phyloP scores from a whole-genome alignment of 1,140 invertebrate species.

The Caenorhabditis remanei region DNA sequence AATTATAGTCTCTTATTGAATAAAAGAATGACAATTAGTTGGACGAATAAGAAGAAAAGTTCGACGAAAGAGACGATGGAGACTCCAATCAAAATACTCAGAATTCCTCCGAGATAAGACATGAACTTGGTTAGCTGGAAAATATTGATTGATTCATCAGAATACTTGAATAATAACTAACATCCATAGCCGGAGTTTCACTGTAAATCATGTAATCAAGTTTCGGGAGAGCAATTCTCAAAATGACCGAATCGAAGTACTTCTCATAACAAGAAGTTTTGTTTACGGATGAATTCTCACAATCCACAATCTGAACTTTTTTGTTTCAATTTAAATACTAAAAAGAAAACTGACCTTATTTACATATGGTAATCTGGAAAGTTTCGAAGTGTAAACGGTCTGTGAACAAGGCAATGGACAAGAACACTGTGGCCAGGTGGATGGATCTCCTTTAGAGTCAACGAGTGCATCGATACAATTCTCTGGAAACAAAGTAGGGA shows the following conservation, averaged over 20 bases:
- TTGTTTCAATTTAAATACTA: background rate
- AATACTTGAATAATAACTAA: background rate
- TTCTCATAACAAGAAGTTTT: constrained; percentile 24
- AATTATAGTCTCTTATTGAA: constrained; percentile 33
- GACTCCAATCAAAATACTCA: constrained; percentile 32
- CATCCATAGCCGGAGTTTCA: constrained; percentile 32
- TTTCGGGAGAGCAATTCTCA: constrained; percentile 30
- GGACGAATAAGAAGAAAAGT: constrained; percentile 16
- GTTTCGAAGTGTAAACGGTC: constrained; percentile 35
- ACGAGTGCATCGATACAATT: constrained; percentile 57
- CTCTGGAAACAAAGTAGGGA: constrained; percentile 32
- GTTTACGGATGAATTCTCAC: background rate
- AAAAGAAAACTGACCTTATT: background rate
- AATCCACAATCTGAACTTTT: background rate
- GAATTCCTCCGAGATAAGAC: constrained; percentile 34
- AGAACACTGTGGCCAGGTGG: constrained; percentile 55
- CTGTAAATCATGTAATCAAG: constrained; percentile 42
- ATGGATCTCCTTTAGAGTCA: constrained; percentile 61
- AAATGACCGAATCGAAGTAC: constrained; percentile 1
- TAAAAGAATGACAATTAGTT: constrained; percentile 26
- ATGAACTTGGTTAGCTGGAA: constrained; percentile 28
- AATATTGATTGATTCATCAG: background rate
- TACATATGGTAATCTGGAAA: constrained; percentile 20
- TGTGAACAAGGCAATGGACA: constrained; percentile 64
- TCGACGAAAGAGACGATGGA: constrained; percentile 30